phyloP scores from a whole-genome alignment of 2,113 vertebrate genomes.

The Ceyx melanurus region DNA sequence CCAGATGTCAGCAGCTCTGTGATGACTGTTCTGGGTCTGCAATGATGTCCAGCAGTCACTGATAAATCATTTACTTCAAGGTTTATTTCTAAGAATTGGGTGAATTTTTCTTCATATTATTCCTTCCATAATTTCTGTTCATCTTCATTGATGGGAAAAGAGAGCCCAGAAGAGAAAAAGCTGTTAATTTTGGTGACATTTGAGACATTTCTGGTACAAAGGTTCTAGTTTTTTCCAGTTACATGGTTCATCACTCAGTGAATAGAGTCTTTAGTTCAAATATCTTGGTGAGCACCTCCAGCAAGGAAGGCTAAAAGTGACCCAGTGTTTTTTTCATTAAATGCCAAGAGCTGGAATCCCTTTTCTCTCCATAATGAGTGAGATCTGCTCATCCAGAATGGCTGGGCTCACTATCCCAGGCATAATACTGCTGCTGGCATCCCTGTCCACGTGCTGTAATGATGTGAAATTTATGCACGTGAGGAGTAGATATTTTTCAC shows the following conservation, averaged over 20 bases:
- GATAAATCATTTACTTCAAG: not conserved
- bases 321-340: not conserved
- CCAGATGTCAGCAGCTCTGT: not conserved
- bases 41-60: not conserved
- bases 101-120: not conserved
- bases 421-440: not conserved
- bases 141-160: not conserved
- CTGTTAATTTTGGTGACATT: not conserved
- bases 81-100: not conserved
- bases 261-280: not conserved
- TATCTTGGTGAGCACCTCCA: not conserved
- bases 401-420: not conserved
- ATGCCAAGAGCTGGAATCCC: not conserved
- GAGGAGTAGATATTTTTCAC: not conserved
- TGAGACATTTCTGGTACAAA: not conserved
- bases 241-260: not conserved
- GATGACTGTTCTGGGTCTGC: not conserved
- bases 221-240: not conserved
- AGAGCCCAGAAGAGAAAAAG: not conserved
- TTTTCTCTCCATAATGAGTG: not conserved
- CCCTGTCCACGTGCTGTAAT: not conserved
- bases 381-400: not conserved
- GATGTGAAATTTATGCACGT: not conserved
- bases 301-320: not conserved
- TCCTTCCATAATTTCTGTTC: not conserved